These are phyloP conservation scores for Gymnodraco acuticeps DNA, from an alignment of 2,797 vertebrate genomes.

Conservation along the genomic window DNA sequence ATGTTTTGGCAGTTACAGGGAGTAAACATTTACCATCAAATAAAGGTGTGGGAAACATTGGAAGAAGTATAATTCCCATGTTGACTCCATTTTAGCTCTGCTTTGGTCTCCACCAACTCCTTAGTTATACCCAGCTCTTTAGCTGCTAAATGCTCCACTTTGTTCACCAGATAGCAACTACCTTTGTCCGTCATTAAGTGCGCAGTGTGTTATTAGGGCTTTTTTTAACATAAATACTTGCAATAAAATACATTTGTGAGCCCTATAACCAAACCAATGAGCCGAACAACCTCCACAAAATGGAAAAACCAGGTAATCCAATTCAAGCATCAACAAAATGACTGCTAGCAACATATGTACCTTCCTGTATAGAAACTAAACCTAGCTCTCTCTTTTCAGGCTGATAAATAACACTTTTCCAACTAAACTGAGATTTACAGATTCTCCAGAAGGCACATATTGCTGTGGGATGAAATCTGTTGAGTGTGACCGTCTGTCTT, in stretches of 20 bases:
- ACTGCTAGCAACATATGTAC: not conserved
- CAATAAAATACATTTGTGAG: not conserved
- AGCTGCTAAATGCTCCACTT: not conserved
- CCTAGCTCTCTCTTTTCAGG: constrained; percentile 16
- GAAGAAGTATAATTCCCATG: not conserved
- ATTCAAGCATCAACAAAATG: not conserved
- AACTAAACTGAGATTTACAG: constrained; percentile 41
- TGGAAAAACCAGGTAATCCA: not conserved
- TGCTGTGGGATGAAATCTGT: constrained; percentile 59
- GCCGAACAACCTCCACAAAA: not conserved
- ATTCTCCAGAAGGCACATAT: constrained; percentile 39
- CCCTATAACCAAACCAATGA: not conserved
- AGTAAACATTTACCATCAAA: not conserved
- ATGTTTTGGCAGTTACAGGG: not conserved
- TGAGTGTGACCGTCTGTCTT: constrained; percentile 60
- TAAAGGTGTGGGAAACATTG: not conserved
- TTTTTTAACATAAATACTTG: not conserved
- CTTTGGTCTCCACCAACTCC: constrained; percentile 21
- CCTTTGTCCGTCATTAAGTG: not conserved
- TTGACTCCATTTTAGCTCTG: not conserved
- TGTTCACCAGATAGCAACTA: not conserved
- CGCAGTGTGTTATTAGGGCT: not conserved
- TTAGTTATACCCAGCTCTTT: not conserved
- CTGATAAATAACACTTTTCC: constrained; percentile 33
- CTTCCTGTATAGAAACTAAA: constrained; percentile 21